Evolutionary conservation across 1,140 invertebrate genomes (phyloP), one percentile per base, ranked within the genome.

Genomic region (Drosophila dunni): DNA sequence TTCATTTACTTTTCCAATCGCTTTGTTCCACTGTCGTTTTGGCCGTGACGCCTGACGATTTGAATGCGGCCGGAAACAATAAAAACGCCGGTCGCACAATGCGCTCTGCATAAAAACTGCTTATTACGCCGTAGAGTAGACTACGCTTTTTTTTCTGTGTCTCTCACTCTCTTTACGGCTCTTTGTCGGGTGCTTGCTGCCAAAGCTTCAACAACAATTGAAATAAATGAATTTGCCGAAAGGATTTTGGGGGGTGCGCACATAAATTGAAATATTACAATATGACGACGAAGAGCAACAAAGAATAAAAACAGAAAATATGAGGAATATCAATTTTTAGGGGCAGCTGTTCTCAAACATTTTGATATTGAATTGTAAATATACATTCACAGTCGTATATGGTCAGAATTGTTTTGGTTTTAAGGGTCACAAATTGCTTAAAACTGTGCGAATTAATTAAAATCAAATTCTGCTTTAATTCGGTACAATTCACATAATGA

Each of bases 141-240:
- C 64, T 82, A 67, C 65, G 68, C 20, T 38, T 33, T 45, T 61
- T 56, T 65, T 29, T 29, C 24, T 24, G 1, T 29, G 24, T 45
- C 24, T 40, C 29, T 6, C 9, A 20, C 9, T 10, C 13, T 45
- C n/a, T 70, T 50, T 24, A 20, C 8, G 9, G 11, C 38, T 36
- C 40, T 51, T 70, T 79, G 46, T 53, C 46, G 51, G 40, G 34
- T 36, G 38, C 11, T 58, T 36, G 38, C 11, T 53, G 33, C 66
- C 58, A 64, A 65, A 81, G 75, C 75, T 73, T 57, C 61, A 67
- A 79, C 75, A 89, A 89, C 83, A 88, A 88, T 88, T 88, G 83
- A 88, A 88, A 88, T 89, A 89, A 88, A 88, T 88, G 83, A 88
- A 88, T 88, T 88, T 76, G 80, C 48, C 62, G 13, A 88, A 85